A percentile compares a stretch with the other conserved stretches of the same genome.
These are phyloP conservation scores for Apoda limacodes DNA, from an alignment of 2,888 invertebrate genomes.

Conservation along the genomic window DNA sequence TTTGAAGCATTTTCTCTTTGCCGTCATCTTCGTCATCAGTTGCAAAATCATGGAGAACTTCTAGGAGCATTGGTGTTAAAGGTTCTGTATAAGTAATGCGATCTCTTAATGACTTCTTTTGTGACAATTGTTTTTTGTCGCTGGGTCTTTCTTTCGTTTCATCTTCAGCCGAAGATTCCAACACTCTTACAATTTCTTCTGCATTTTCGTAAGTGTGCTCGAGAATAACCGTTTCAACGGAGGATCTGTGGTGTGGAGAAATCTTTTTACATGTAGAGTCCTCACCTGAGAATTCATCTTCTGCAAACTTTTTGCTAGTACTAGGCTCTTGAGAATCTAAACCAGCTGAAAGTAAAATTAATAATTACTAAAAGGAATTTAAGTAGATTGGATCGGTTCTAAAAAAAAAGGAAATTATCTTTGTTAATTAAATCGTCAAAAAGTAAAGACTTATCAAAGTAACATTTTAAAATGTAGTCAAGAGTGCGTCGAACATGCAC, in stretches of 20 bases:
- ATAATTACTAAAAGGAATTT: slow-evolving; percentile 4
- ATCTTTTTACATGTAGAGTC: slow-evolving; percentile 34
- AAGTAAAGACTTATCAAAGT: too few species aligned
- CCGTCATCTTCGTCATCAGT: slow-evolving; percentile 33
- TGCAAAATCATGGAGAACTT: slow-evolving; percentile 44
- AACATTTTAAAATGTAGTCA: too few species aligned
- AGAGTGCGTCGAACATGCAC: too few species aligned
- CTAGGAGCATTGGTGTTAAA: slow-evolving; percentile 40
- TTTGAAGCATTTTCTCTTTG: slow-evolving; percentile 11
- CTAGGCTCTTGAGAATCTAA: slow-evolving; percentile 25
- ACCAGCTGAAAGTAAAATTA: slow-evolving; percentile 26
- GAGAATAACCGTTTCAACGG: slow-evolving; percentile 47
- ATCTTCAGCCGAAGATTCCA: slow-evolving; percentile 26
- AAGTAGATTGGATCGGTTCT: too few species aligned
- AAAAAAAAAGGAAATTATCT: too few species aligned
- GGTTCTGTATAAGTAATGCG: slow-evolving; percentile 44
- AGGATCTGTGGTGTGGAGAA: slow-evolving; percentile 37
- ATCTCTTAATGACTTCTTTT: slow-evolving; percentile 35
- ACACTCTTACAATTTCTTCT: slow-evolving; percentile 36
- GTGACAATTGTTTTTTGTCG: slow-evolving; percentile 2
- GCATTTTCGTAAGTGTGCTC: slow-evolving; percentile 39
- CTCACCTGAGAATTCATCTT: slow-evolving; percentile 44
- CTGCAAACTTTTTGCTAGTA: slow-evolving; percentile 28
- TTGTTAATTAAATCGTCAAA: too few species aligned
- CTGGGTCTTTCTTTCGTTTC: slow-evolving; percentile 13